Evolutionary conservation across 1,140 invertebrate genomes (phyloP).

Genomic region (Pygmarrhopalites habei): DNA sequence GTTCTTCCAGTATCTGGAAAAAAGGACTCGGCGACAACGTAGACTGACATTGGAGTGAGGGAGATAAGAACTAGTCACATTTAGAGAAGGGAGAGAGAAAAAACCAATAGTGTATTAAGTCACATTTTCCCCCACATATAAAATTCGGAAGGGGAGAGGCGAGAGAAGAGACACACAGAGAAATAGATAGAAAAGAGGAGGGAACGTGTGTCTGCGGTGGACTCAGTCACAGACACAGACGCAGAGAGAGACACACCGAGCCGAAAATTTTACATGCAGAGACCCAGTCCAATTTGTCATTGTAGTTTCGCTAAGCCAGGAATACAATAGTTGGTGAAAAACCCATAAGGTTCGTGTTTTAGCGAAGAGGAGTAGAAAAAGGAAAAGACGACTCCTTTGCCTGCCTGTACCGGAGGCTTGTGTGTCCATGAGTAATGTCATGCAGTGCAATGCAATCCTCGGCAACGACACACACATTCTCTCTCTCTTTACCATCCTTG

Average conservation of each 20-base stretch:
- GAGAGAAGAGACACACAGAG: neutral
- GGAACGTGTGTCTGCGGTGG: neutral
- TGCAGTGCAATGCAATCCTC: neutral
- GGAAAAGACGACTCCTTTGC: no score
- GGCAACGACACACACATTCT: neutral
- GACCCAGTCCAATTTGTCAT: constrained; percentile 2
- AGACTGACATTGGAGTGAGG: no score
- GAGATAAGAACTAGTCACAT: no score
- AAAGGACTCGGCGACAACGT: no score
- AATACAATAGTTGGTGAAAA: constrained; percentile 8
- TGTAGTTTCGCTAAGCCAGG: neutral
- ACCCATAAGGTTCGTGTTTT: constrained; percentile 6
- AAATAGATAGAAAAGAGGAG: neutral
- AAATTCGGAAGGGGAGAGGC: no score
- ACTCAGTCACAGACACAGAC: no score
- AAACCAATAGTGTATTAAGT: no score
- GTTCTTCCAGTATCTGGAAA: no score
- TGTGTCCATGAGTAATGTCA: neutral
- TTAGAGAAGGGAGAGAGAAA: no score
- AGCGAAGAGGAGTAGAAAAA: no score
- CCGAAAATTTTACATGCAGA: constrained; percentile 1
- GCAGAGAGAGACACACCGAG: no score
- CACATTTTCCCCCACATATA: no score
- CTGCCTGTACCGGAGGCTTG: neutral
- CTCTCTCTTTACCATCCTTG: neutral